Evolutionary conservation across 2,797 vertebrate species (phyloP).

Genomic region (Halcyon smyrnensis): DNA sequence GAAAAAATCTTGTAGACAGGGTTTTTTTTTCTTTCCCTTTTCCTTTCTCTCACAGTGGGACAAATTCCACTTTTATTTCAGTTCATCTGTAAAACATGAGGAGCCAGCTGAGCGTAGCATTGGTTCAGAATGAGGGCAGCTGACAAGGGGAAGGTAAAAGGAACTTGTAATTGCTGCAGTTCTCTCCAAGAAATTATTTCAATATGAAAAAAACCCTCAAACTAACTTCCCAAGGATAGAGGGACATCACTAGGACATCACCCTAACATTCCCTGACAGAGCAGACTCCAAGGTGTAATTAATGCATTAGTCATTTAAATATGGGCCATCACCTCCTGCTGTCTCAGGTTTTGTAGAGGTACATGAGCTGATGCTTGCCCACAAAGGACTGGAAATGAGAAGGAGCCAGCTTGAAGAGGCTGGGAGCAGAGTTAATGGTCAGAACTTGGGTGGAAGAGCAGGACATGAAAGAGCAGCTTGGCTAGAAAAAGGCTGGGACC

Average conservation of each 20-base stretch:
- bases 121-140: slow-evolving; percentile 56
- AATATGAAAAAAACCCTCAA: background rate
- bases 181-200: slow-evolving; percentile 25
- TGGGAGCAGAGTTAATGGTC: background rate
- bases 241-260: background rate
- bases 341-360: background rate
- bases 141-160: slow-evolving; percentile 51
- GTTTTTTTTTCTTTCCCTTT: background rate
- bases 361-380: background rate
- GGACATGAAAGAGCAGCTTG: background rate
- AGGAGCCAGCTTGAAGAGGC: background rate
- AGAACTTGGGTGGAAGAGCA: background rate
- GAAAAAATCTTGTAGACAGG: slow-evolving; percentile 9
- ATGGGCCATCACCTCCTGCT: background rate
- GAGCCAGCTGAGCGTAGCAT: background rate
- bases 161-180: background rate
- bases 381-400: background rate
- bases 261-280: background rate
- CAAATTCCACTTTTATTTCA: slow-evolving; percentile 56
- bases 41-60: slow-evolving; percentile 49
- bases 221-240: background rate
- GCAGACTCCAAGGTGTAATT: background rate
- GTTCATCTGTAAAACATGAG: slow-evolving; percentile 65
- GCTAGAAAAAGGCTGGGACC: background rate
- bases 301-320: background rate